Conservation (phyloP, 2,888 invertebrate genomes). For the Dexiosoma caninum region DNA sequence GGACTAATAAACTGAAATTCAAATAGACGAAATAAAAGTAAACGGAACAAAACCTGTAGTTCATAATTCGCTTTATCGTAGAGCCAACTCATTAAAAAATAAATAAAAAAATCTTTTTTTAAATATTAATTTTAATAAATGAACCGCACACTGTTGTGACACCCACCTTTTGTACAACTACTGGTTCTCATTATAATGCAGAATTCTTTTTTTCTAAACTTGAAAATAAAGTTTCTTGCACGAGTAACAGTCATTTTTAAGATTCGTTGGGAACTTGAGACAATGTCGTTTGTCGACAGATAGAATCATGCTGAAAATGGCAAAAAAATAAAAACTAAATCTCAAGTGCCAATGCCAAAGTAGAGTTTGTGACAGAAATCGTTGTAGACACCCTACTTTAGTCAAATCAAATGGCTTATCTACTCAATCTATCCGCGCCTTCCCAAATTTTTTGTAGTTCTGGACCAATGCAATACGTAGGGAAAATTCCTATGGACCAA, state of each 20-base stretch:
- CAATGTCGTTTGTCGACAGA: conserved; percentile 41
- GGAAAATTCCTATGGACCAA: too few species aligned
- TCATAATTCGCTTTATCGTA: not conserved
- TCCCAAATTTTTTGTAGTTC: too few species aligned
- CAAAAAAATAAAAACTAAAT: not conserved
- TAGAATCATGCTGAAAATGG: conserved; percentile 8
- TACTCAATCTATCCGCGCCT: too few species aligned
- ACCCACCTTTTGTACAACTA: conserved; percentile 39
- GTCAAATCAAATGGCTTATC: too few species aligned
- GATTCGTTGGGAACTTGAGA: conserved; percentile 32
- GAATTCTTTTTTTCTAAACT: conserved; percentile 7
- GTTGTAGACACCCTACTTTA: conserved; percentile 1
- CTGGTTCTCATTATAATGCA: conserved; percentile 29
- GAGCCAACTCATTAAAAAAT: not conserved
- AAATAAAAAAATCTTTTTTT: not conserved
- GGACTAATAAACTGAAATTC: not conserved
- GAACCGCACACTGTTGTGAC: conserved; percentile 13
- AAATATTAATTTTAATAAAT: conserved; percentile 13
- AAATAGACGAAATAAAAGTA: too few species aligned
- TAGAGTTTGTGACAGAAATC: not conserved
- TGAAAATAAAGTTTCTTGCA: conserved; percentile 24
- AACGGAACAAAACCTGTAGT: not conserved
- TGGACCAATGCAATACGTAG: too few species aligned
- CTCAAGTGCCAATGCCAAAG: conserved; percentile 18
- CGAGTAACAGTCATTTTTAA: not conserved